Evolutionary conservation across 2,797 vertebrate species (phyloP), one percentile per base, ranked within the genome.

Genomic region (Pempheris klunzingeri): DNA sequence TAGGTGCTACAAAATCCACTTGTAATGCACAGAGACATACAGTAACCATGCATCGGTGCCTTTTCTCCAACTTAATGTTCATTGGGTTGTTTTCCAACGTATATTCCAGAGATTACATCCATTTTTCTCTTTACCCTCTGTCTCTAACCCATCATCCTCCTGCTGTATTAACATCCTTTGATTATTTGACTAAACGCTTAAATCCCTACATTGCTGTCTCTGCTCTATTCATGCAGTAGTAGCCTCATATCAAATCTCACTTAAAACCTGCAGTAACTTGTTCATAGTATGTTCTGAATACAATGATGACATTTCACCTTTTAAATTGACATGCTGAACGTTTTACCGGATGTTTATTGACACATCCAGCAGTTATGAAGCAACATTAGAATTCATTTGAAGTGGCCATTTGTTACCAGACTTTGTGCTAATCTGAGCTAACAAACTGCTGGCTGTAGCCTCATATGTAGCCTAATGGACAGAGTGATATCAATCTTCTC

Each of bases 401-500:
- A 18, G 7, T 43, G 2, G 2, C 38, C 26, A 26, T 52, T 6
- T 36, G n/a, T 34, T 62, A 55, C 26, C n/a, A 14, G 13, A 22
- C 11, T 24, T 59, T 66, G 44, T 43, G 54, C 52, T 39, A 50
- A 58, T 18, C 43, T 70, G 49, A 57, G 44, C 17, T 64, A 50
- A 52, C 12, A 11, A 3, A 36, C 53, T 14, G 9, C 9, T 20
- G 47, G 53, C 20, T 59, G 18, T 38, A 22, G 44, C 18, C 30
- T 55, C 10, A 15, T 9, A 13, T 18, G n/a, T n/a, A n/a, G n/a
- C n/a, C 43, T 17, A 41, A 53, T 14, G 2, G 15, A 32, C 18
- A 17, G 32, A 26, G 26, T 11, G 1, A 18, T 50, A 20, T 62
- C 14, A 6, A 24, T 65, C 10, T 28, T 55, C 26, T 67, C 4